phyloP scores from a whole-genome alignment of 2,888 invertebrate genomes.

The Pemphredon lugubris region DNA sequence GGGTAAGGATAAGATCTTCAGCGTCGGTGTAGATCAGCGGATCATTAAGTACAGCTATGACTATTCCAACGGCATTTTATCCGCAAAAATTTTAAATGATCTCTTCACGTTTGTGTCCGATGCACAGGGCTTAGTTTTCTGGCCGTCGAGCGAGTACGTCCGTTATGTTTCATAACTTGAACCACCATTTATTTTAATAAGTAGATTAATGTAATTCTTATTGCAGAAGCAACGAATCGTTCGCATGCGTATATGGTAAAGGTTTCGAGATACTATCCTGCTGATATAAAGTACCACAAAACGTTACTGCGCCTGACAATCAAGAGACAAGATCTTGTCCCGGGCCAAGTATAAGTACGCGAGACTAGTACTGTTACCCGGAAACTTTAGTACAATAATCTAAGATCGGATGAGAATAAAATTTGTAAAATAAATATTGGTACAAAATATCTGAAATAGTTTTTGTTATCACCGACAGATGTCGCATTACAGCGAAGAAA shows the following conservation, averaged over 20 bases:
- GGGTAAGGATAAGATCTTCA: slow-evolving; percentile 67
- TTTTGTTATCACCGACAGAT: slow-evolving; percentile 14
- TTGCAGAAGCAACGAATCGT: slow-evolving; percentile 70
- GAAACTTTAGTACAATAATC: no score
- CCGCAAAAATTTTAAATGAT: slow-evolving; percentile 51
- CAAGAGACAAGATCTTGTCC: no score
- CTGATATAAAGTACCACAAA: neutral
- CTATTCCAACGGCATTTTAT: slow-evolving; percentile 55
- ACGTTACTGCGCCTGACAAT: no score
- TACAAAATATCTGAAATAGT: neutral
- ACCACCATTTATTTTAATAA: no score
- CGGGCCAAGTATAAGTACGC: no score
- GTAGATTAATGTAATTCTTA: slow-evolving; percentile 39
- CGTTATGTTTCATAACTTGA: neutral
- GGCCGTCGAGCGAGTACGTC: slow-evolving; percentile 50
- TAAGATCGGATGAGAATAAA: no score
- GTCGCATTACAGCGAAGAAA: slow-evolving; percentile 11
- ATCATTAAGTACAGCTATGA: slow-evolving; percentile 67
- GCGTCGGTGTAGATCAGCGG: slow-evolving; percentile 75
- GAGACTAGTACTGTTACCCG: no score
- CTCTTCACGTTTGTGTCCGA: slow-evolving; percentile 73
- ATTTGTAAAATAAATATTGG: neutral
- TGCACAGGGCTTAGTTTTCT: slow-evolving; percentile 73
- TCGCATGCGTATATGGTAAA: slow-evolving; percentile 82
- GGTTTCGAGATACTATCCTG: slow-evolving; percentile 81